phyloP scores from a whole-genome alignment of 2,113 vertebrate genomes.

The Nibea albiflora region DNA sequence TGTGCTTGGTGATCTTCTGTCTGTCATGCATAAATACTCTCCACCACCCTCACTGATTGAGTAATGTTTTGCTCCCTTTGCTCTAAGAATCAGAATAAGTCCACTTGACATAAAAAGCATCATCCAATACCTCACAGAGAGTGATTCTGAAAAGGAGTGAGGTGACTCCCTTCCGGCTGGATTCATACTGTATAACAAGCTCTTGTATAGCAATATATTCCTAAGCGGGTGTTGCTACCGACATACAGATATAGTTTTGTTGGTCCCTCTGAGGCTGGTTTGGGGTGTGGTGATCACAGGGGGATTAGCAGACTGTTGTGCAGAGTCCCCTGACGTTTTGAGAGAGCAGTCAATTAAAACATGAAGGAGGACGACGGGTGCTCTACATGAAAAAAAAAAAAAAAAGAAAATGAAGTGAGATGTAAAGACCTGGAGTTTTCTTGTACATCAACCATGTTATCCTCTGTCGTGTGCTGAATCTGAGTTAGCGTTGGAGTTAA shows the following conservation, averaged over 20 bases:
- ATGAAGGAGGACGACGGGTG: slow-evolving; percentile 53
- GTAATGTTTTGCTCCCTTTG: slow-evolving; percentile 26
- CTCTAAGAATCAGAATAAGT: slow-evolving; percentile 39
- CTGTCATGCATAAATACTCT: slow-evolving; percentile 44
- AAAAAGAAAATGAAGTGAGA: slow-evolving; percentile 35
- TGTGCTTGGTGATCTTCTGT: slow-evolving; percentile 23
- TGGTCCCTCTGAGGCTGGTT: slow-evolving; percentile 53
- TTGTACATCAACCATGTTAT: slow-evolving; percentile 63
- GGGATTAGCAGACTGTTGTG: slow-evolving; percentile 72
- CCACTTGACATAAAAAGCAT: slow-evolving; percentile 52
- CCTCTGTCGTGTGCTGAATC: slow-evolving; percentile 37
- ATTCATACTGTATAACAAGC: slow-evolving; percentile 28
- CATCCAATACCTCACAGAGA: slow-evolving; percentile 66
- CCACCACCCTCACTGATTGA: slow-evolving; percentile 28
- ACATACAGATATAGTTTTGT: slow-evolving; percentile 46
- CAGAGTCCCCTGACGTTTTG: slow-evolving; percentile 55
- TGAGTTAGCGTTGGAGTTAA: slow-evolving; percentile 37
- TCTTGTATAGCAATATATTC: slow-evolving; percentile 9
- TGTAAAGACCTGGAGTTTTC: slow-evolving; percentile 64
- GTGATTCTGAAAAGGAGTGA: slow-evolving; percentile 63
- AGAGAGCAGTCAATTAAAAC: slow-evolving; percentile 79
- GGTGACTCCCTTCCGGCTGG: slow-evolving; percentile 39
- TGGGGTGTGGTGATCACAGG: slow-evolving; percentile 66
- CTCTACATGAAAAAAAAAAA: slow-evolving; percentile 21
- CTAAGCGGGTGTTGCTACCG: slow-evolving; percentile 1